Evolutionary conservation across 2,888 invertebrate species (phyloP).

Genomic region (Scaptomyza tumidula): DNA sequence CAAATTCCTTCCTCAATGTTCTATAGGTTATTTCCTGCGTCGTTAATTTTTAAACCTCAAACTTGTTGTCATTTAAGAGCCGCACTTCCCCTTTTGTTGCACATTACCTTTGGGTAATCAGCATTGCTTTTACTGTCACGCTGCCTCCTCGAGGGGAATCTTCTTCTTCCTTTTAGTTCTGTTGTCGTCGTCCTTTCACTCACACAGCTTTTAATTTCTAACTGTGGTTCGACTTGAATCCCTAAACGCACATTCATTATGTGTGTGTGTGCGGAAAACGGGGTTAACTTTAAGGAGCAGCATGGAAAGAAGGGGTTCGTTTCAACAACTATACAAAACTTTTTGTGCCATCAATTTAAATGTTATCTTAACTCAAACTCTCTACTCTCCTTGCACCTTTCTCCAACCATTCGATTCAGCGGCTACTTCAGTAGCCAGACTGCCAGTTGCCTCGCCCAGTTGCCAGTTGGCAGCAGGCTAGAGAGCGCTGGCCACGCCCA

Average conservation of each 20-base stretch:
- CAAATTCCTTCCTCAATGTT: too few species aligned
- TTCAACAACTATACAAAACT: neutral
- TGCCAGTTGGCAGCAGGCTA: neutral
- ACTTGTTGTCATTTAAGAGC: conserved; percentile 1
- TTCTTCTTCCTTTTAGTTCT: conserved; percentile 28
- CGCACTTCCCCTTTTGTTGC: conserved; percentile 4
- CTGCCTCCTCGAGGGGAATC: conserved; percentile 39
- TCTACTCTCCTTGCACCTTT: conserved; percentile 10
- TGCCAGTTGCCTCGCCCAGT: conserved; percentile 16
- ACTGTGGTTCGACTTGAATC: conserved; percentile 33
- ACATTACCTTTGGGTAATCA: conserved; percentile 76
- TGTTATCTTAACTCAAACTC: neutral
- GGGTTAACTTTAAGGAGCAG: neutral
- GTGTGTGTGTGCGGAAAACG: conserved; percentile 16
- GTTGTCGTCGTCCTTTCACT: conserved; percentile 2
- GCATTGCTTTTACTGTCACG: conserved; percentile 50
- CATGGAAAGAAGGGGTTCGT: too few species aligned
- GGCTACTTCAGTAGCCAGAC: conserved; percentile 71
- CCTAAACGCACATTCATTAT: conserved; percentile 68
- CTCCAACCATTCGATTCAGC: conserved; percentile 19
- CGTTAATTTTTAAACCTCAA: neutral
- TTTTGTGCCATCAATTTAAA: conserved; percentile 18
- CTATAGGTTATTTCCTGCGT: conserved; percentile 12
- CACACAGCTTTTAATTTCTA: conserved; percentile 45
- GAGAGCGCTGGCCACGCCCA: conserved; percentile 56